Conservation (phyloP, 2,113 vertebrate genomes). For the Sminthopsis crassicaudata region DNA sequence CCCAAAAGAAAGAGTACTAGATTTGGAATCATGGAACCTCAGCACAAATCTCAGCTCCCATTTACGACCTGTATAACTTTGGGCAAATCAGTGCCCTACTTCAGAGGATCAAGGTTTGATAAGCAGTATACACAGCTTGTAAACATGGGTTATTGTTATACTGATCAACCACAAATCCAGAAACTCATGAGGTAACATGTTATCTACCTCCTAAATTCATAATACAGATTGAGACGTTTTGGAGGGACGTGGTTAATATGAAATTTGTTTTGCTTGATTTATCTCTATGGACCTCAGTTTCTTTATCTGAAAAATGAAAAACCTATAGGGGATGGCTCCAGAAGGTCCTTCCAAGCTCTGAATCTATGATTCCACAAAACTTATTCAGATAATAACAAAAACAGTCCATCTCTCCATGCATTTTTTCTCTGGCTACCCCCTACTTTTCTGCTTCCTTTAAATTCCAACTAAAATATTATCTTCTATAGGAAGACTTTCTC, state of each 20-base stretch:
- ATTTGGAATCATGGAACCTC: not conserved
- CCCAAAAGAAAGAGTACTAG: not conserved
- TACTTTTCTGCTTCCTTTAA: not conserved
- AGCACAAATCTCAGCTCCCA: not conserved
- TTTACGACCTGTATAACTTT: not conserved
- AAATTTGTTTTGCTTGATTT: not conserved
- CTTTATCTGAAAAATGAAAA: not conserved
- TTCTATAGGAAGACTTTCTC: not conserved
- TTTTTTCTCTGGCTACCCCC: not conserved
- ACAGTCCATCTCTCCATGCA: not conserved
- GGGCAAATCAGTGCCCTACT: not conserved
- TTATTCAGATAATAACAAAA: not conserved
- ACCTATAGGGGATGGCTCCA: not conserved
- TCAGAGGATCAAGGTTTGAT: not conserved
- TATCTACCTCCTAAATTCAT: not conserved
- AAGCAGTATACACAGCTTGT: not conserved
- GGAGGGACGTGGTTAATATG: not conserved
- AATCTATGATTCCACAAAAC: not conserved
- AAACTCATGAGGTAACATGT: not conserved
- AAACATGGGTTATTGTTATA: not conserved
- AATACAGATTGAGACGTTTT: not conserved
- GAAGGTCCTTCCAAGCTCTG: not conserved
- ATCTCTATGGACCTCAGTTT: not conserved
- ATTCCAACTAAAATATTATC: not conserved
- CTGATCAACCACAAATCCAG: not conserved